These are phyloP conservation scores for Gymnoscopelus microlampas DNA, from an alignment of 2,797 vertebrate genomes.

Conservation along the genomic window DNA sequence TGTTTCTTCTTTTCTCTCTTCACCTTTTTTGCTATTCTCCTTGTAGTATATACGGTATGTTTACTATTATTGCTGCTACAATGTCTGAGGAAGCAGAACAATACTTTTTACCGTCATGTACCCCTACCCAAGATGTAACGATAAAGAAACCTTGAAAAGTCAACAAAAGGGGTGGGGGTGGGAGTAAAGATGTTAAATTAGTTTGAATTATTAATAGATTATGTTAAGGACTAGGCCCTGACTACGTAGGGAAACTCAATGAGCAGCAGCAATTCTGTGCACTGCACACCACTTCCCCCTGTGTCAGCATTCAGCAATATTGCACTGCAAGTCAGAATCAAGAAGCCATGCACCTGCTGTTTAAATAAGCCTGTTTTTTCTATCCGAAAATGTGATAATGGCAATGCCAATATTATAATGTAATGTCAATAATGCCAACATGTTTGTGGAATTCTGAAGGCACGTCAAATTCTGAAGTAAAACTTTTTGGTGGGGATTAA, in stretches of 20 bases:
- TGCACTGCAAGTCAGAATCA: conserved; percentile 46
- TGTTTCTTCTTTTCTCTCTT: too few relatives aligned
- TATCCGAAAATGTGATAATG: too few relatives aligned
- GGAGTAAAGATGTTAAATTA: neutral
- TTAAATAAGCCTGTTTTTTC: conserved; percentile 38
- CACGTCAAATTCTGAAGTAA: neutral
- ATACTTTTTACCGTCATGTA: too few relatives aligned
- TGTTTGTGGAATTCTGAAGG: neutral
- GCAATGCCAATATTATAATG: too few relatives aligned
- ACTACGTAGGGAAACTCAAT: conserved; percentile 13
- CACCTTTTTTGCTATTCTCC: too few relatives aligned
- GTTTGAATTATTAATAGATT: neutral
- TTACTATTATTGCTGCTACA: too few relatives aligned
- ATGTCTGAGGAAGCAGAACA: too few relatives aligned
- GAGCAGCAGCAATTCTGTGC: conserved; percentile 3
- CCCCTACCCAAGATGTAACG: too few relatives aligned
- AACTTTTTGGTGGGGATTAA: neutral
- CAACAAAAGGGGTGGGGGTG: too few relatives aligned
- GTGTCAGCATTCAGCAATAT: conserved; percentile 45
- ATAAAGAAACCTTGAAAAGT: too few relatives aligned
- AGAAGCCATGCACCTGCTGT: conserved; percentile 35
- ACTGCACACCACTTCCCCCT: conserved; percentile 10
- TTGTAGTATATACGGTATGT: too few relatives aligned
- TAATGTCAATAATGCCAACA: neutral
- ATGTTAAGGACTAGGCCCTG: conserved; percentile 1